Base-by-base conservation (phyloP, 2,113 vertebrate species). In the Calyptomena viridis region DNA sequence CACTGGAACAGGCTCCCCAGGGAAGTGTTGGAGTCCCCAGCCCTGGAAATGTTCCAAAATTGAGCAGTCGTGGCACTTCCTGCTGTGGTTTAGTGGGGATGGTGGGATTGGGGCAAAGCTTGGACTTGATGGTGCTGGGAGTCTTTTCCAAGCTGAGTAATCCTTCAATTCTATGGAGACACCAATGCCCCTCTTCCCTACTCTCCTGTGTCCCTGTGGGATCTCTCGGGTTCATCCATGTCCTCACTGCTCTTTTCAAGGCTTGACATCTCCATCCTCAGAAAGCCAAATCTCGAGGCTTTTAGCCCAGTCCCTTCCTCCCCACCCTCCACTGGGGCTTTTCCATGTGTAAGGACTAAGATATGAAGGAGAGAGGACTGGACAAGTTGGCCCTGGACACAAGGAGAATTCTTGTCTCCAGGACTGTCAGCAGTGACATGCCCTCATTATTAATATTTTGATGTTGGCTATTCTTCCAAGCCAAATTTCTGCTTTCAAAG, bases 361-460 rank as follows among this genome's bases (percentile, higher is more conserved):
- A 42, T 28, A 82, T 3, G 28, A 84, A 78, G 90, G 30, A 56
- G 8, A 21, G n/a, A 63, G 66, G 59, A 27, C 60, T 91, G 16
- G 44, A 92, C 74, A 33, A 72, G 47, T 4, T 85, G 91, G 89
- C 87, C 46, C 30, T 28, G 80, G 52, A 18, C 7, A 16, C 44
- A 11, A 0, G 2, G 80, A 89, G 68, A 91, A 87, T 67, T 84
- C 92, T 71, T 7, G 15, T 93, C 92, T 87, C 91, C 77, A n/a
- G 77, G 23, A 60, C 86, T 94, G 84, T 50, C 89, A 89, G 84
- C 89, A 95, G 67, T 5, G 94, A 62, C 90, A 59, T 14, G 33
- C 58, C 35, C 69, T 95, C 89, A 4, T 66, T 49, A 85, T 83
- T 74, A 86, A 89, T 63, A 95, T 87, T 86, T 93, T 56, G 44